Percentiles rank a stretch among this genome's conserved stretches.
These are phyloP conservation scores for Nomada flava DNA, from an alignment of 2,888 invertebrate genomes.

Conservation along the genomic window DNA sequence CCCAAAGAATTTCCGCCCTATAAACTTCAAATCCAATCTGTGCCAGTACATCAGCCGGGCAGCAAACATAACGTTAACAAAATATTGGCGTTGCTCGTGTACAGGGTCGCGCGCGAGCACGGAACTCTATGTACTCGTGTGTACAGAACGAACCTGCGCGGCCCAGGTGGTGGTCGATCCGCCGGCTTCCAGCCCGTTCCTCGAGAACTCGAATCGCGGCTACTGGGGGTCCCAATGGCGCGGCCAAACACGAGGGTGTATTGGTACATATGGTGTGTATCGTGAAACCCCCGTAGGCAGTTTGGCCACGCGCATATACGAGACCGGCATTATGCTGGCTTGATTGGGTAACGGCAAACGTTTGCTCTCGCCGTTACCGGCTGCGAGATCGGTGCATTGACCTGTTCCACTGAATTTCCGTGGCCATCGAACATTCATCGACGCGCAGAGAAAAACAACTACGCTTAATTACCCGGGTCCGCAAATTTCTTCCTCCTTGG, in stretches of 20 bases:
- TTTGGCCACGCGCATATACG: conserved; percentile 78
- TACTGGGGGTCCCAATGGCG: conserved; percentile 44
- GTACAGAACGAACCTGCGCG: conserved; percentile 42
- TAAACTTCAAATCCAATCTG: conserved; percentile 84
- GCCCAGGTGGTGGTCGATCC: conserved; percentile 55
- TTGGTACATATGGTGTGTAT: conserved; percentile 77
- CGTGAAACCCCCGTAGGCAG: conserved; percentile 80
- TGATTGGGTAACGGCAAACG: conserved; percentile 84
- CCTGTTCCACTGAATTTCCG: conserved; percentile 50
- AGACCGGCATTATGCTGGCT: conserved; percentile 82
- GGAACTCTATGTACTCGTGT: conserved; percentile 5
- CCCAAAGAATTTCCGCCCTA: conserved; percentile 80
- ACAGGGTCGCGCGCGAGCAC: conserved; percentile 21
- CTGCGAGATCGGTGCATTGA: conserved; percentile 61
- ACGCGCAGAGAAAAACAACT: neutral
- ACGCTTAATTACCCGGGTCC: neutral
- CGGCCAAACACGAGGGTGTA: conserved; percentile 59
- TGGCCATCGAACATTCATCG: conserved; percentile 33
- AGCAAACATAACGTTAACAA: conserved; percentile 80
- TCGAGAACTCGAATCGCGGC: conserved; percentile 55
- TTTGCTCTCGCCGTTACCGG: conserved; percentile 76
- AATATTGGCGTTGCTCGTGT: conserved; percentile 77
- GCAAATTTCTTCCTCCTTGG: neutral
- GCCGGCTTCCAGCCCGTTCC: conserved; percentile 34
- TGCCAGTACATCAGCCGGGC: conserved; percentile 79